Conservation (phyloP, 2,888 invertebrate genomes). For the Ditylenchus weischeri region DNA sequence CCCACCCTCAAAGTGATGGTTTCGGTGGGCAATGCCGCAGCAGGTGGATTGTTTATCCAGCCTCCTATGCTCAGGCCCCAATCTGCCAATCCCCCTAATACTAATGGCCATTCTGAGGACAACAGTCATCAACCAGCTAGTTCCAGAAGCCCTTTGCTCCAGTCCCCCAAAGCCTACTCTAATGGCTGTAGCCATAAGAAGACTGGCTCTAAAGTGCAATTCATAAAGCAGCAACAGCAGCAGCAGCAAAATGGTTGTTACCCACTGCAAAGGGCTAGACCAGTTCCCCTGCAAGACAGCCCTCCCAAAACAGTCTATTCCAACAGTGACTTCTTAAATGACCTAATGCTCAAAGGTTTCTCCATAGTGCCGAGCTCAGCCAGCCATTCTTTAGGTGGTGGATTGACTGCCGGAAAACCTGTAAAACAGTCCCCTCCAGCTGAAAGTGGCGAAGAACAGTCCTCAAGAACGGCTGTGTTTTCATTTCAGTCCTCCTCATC, state of each 20-base stretch:
- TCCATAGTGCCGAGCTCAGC: conserved; percentile 20
- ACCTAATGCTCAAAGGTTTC: conserved; percentile 16
- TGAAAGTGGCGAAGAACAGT: conserved; percentile 1
- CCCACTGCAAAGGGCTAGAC: background rate
- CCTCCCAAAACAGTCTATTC: background rate
- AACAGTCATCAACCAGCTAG: too few relatives aligned
- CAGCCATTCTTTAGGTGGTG: conserved; percentile 10
- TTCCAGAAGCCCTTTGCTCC: too few relatives aligned
- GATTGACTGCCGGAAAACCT: conserved; percentile 25
- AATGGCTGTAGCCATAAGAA: too few relatives aligned
- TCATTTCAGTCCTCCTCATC: background rate
- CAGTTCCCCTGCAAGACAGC: background rate
- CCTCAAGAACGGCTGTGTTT: conserved; percentile 1
- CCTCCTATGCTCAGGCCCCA: too few relatives aligned
- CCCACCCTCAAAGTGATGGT: too few relatives aligned
- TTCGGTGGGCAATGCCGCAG: too few relatives aligned
- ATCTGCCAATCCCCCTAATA: too few relatives aligned
- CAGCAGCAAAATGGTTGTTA: conserved; percentile 8
- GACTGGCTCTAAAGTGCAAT: too few relatives aligned
- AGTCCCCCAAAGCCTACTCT: too few relatives aligned
- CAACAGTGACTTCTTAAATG: conserved; percentile 11
- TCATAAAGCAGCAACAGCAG: conserved; percentile 6
- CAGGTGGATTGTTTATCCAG: too few relatives aligned
- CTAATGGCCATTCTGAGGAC: too few relatives aligned
- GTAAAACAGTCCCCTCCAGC: conserved; percentile 5